These are phyloP conservation scores for Biston betularia DNA, from an alignment of 2,888 invertebrate genomes.

Conservation along the genomic window DNA sequence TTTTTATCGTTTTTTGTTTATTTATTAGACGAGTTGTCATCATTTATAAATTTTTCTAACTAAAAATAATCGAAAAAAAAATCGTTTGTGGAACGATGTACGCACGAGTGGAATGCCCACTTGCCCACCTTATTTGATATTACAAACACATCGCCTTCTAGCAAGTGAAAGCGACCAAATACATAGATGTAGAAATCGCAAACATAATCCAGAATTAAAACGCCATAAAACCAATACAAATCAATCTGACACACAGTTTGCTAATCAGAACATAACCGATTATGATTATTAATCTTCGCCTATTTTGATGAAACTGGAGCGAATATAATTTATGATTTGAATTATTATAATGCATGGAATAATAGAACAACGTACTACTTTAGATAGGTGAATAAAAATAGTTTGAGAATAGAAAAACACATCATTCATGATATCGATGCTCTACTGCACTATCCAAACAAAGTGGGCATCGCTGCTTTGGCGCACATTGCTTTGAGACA, in stretches of 20 bases:
- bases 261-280: conserved; percentile 35
- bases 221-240: conserved; percentile 28
- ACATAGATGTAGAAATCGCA: neutral
- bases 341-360: conserved; percentile 23
- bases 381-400: no score
- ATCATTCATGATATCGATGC: no score
- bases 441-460: no score
- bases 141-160: neutral
- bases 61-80: no score
- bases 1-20: no score
- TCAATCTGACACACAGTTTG: conserved; percentile 34
- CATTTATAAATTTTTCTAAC: no score
- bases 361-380: neutral
- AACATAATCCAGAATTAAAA: conserved; percentile 17
- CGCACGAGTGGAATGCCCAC: neutral
- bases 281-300: conserved; percentile 23
- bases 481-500: no score
- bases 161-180: neutral
- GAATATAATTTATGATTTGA: conserved; percentile 30
- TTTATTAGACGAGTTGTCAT: no score
- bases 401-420: neutral
- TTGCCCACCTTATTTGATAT: neutral
- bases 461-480: no score
- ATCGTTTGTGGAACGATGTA: no score
- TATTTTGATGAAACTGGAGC: conserved; percentile 37